These are phyloP conservation scores for Acleris emargana DNA, from an alignment of 2,888 invertebrate genomes.

Conservation along the genomic window DNA sequence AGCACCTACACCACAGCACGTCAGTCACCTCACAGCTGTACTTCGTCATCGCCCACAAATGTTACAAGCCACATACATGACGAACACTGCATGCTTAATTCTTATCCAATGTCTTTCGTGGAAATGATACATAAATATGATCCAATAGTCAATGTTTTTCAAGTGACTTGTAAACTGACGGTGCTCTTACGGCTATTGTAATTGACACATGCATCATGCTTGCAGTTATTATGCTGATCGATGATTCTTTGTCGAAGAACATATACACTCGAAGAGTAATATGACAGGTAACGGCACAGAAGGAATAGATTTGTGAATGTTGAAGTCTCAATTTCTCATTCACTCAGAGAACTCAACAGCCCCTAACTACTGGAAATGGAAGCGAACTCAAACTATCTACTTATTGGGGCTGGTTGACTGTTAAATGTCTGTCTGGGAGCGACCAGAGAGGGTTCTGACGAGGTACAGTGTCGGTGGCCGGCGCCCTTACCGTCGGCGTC, in stretches of 20 bases:
- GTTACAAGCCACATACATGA: slow-evolving; percentile 52
- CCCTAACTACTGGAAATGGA: slow-evolving; percentile 32
- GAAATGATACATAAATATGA: slow-evolving; percentile 21
- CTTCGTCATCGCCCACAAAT: slow-evolving; percentile 71
- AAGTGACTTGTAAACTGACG: slow-evolving; percentile 4
- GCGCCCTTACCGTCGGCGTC: slow-evolving; percentile 89
- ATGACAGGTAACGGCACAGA: slow-evolving; percentile 34
- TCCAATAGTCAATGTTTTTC: neutral
- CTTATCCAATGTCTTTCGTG: slow-evolving; percentile 19
- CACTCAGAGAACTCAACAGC: slow-evolving; percentile 48
- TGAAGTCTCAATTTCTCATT: slow-evolving; percentile 66
- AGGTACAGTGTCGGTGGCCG: slow-evolving; percentile 71
- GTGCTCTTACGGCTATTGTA: slow-evolving; percentile 29
- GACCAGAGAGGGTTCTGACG: slow-evolving; percentile 61
- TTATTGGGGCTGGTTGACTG: slow-evolving; percentile 8
- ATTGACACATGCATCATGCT: slow-evolving; percentile 34
- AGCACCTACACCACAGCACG: slow-evolving; percentile 82
- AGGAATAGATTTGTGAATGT: slow-evolving; percentile 59
- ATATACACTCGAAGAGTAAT: slow-evolving; percentile 66
- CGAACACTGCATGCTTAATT: slow-evolving; percentile 24
- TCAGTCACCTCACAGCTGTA: slow-evolving; percentile 67
- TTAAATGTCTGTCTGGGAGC: slow-evolving; percentile 2
- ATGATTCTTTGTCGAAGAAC: slow-evolving; percentile 55
- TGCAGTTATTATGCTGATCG: slow-evolving; percentile 25
- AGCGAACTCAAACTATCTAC: slow-evolving; percentile 25